These are phyloP conservation scores for Dendroctonus ponderosae DNA, from an alignment of 1,140 invertebrate species.

Conservation along the genomic window DNA sequence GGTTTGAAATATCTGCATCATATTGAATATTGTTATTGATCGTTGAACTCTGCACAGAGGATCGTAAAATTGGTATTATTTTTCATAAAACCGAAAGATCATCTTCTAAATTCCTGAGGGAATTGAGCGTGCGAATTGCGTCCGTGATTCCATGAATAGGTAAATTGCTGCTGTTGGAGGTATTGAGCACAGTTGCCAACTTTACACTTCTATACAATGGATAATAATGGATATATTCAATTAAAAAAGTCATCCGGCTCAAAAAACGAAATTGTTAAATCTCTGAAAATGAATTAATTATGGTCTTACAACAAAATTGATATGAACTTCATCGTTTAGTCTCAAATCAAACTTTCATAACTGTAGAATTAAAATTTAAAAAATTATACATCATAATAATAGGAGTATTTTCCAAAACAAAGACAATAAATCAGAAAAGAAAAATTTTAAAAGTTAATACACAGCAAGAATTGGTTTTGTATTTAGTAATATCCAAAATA, in stretches of 20 bases:
- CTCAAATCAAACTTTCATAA: too few relatives aligned
- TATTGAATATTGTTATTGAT: slow-evolving; percentile 1
- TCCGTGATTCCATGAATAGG: slow-evolving; percentile 47
- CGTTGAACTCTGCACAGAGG: slow-evolving; percentile 8
- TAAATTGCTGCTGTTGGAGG: slow-evolving; percentile 41
- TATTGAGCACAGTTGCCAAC: slow-evolving; percentile 27
- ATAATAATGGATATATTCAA: not conserved
- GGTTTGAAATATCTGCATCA: too few relatives aligned
- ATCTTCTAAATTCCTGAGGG: slow-evolving; percentile 24
- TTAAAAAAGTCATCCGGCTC: not conserved
- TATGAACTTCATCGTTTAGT: not conserved
- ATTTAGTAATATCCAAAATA: too few relatives aligned
- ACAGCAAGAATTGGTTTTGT: too few relatives aligned
- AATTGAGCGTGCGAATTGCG: slow-evolving; percentile 32
- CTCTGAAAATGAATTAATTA: not conserved
- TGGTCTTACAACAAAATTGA: not conserved
- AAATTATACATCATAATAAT: too few relatives aligned
- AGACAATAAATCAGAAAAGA: too few relatives aligned
- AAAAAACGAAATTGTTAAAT: not conserved
- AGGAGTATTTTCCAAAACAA: too few relatives aligned
- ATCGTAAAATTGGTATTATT: slow-evolving; percentile 32
- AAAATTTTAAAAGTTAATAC: too few relatives aligned
- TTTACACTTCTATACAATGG: not conserved
- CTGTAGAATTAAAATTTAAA: too few relatives aligned
- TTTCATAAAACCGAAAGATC: slow-evolving; percentile 34